Evolutionary conservation across 2,888 invertebrate species (phyloP).

Genomic region (Corbicula japonica): DNA sequence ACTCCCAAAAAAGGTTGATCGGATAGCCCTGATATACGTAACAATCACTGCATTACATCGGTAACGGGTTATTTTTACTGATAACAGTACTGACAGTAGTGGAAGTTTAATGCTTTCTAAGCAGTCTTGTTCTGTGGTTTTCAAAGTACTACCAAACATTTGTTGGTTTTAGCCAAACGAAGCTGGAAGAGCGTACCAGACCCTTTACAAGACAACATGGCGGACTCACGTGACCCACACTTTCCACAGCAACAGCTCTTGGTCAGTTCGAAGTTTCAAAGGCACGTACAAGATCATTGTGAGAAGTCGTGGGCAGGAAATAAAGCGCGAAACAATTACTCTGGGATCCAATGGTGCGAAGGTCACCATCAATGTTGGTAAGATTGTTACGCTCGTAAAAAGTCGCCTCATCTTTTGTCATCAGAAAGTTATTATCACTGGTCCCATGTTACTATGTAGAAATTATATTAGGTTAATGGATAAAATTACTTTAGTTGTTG

Average conservation of each 20-base stretch:
- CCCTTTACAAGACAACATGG: slow-evolving; percentile 69
- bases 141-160: not conserved
- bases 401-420: no score
- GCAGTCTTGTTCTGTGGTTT: not conserved
- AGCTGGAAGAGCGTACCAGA: slow-evolving; percentile 67
- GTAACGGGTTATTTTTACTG: no score
- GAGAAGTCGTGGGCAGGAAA: slow-evolving; percentile 46
- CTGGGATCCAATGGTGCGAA: slow-evolving; percentile 6
- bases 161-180: slow-evolving; percentile 63
- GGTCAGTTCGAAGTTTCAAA: slow-evolving; percentile 67
- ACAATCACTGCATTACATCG: no score
- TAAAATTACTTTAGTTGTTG: no score
- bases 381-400: no score
- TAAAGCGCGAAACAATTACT: slow-evolving; percentile 29
- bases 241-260: slow-evolving; percentile 20
- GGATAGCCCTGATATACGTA: no score
- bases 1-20: no score
- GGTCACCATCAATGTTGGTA: slow-evolving; percentile 29
- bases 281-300: slow-evolving; percentile 69
- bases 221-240: slow-evolving; percentile 54
- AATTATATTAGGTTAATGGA: no score
- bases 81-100: no score
- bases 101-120: not conserved
- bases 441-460: no score
- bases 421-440: no score